Evolutionary conservation across 2,113 vertebrate genomes (phyloP).

Genomic region (Echinops telfairi): DNA sequence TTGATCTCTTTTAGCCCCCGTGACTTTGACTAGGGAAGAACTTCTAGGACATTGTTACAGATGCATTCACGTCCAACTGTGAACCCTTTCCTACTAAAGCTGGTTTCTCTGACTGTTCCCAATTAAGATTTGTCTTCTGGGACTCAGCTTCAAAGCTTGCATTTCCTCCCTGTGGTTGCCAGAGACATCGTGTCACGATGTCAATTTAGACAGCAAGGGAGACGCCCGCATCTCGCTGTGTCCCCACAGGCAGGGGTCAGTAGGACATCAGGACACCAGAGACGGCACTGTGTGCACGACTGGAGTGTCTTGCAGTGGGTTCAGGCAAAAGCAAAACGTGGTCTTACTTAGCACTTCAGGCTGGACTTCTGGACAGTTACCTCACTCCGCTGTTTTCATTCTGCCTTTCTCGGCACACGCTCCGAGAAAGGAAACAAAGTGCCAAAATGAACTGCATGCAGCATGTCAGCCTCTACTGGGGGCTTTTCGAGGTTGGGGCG

Average conservation of each 20-base stretch:
- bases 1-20: neutral
- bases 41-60: neutral
- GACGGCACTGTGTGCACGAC: neutral
- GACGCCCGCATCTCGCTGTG: neutral
- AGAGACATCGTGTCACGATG: neutral
- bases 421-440: constrained; percentile 19
- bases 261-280: neutral
- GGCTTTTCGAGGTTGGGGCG: neutral
- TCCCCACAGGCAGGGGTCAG: neutral
- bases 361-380: constrained; percentile 18
- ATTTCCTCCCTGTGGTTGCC: constrained; percentile 31
- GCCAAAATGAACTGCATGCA: constrained; percentile 52
- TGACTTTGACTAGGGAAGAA: constrained; percentile 42
- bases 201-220: neutral
- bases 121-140: constrained; percentile 56
- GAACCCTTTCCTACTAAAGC: constrained; percentile 44
- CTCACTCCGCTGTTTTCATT: constrained; percentile 3
- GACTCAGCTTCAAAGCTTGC: constrained; percentile 17
- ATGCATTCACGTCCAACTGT: neutral
- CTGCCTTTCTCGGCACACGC: constrained; percentile 5
- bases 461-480: neutral
- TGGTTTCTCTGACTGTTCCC: constrained; percentile 47
- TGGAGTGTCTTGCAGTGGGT: neutral
- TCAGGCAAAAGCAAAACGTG: neutral
- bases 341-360: neutral